Evolutionary conservation across 2,113 vertebrate genomes (phyloP), one percentile per base, ranked within the genome.

Genomic region (Triplophysa siluroides): DNA sequence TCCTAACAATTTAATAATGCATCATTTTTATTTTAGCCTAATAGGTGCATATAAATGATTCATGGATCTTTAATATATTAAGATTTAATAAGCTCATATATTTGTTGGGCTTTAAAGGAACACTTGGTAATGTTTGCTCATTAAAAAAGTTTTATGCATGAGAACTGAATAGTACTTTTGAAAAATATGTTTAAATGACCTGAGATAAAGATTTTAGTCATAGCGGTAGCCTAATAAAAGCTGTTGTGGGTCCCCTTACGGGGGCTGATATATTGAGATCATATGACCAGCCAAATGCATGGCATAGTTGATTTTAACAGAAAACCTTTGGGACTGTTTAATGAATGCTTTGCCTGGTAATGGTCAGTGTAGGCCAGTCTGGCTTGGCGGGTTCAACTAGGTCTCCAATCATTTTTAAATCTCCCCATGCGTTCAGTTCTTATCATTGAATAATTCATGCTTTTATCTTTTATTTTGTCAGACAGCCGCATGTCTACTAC

Each of bases 391-490:
- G 79, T 75, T 78, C 63, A 78, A 23, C 76, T 70, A 75, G 69
- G 64, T 68, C 70, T 58, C 1, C 11, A 29, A 60, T 81, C 60
- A 45, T 26, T 41, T 14, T 18, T 45, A 65, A 76, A 62, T 75
- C 76, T 54, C 33, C 45, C 33, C 61, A 7, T n/a, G 66, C 23
- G 16, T 81, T 47, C 70, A 61, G 38, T 76, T 65, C 41, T 24
- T 41, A 54, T 65, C 75, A 66, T 43, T 68, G 71, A 78, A 82
- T 82, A 77, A 82, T 85, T 80, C 77, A 82, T 85, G 64, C 2
- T 81, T 84, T 81, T 47, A 41, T 62, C 26, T 82, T 79, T 76
- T 50, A 70, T 76, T 84, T 52, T 41, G 61, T 58, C 50, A 66
- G 80, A 23, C 76, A 24, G 52, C 56, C 45, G 66, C 63, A 52